Conservation (phyloP, 1,140 invertebrate species). For the Drosophila yakuba region DNA sequence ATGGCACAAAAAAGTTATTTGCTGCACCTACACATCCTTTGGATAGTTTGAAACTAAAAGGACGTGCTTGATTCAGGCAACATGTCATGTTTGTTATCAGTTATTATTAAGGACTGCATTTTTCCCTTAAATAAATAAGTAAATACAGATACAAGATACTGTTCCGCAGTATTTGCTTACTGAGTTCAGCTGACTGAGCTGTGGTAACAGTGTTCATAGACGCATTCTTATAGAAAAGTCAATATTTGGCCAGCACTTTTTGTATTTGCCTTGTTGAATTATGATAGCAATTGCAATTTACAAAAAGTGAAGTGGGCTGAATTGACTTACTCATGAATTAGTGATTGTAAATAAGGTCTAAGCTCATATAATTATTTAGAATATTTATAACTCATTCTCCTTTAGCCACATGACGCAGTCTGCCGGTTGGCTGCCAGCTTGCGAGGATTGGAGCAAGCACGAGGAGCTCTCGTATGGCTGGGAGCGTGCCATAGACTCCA, state of each 20-base stretch:
- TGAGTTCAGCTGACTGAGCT: constrained; percentile 29
- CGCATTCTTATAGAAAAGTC: too few species aligned
- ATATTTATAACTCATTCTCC: not conserved
- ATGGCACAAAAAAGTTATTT: not conserved
- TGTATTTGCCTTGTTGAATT: not conserved
- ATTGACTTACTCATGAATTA: not conserved
- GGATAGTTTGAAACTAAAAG: too few species aligned
- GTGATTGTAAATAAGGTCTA: too few species aligned
- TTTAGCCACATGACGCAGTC: constrained; percentile 91
- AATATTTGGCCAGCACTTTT: not conserved
- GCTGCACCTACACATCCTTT: too few species aligned
- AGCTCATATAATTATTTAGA: not conserved
- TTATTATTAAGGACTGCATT: not conserved
- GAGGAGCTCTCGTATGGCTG: constrained; percentile 92
- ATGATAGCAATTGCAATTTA: not conserved
- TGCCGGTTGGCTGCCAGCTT: constrained; percentile 93
- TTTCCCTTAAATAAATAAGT: not conserved
- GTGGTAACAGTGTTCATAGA: not conserved
- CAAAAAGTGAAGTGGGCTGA: too few species aligned
- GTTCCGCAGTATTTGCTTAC: constrained; percentile 11
- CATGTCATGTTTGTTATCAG: too few species aligned
- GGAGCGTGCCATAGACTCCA: constrained; percentile 91
- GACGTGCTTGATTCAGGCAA: too few species aligned
- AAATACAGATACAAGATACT: constrained; percentile 7
- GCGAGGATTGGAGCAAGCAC: constrained; percentile 89